A percentile compares a stretch with the other conserved stretches of the same genome.
Evolutionary conservation across 2,888 invertebrate genomes (phyloP).

Genomic region (Apoderus coryli): DNA sequence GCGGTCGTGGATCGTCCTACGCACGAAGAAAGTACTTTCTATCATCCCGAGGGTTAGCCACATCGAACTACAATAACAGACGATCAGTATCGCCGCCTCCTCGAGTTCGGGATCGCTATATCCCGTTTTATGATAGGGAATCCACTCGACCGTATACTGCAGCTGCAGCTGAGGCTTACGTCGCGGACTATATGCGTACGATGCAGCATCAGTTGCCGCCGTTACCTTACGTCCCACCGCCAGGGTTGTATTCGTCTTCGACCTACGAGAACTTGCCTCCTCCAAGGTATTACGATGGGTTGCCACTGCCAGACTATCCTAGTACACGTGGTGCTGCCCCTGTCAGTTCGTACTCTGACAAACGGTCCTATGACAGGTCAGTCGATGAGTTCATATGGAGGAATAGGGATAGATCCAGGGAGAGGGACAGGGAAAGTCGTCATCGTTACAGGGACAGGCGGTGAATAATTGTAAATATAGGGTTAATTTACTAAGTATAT

Average conservation of each 20-base stretch:
- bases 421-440: conserved; percentile 40
- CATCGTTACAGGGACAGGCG: conserved; percentile 28
- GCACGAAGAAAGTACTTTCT: conserved; percentile 49
- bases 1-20: conserved; percentile 37
- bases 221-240: conserved; percentile 61
- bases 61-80: conserved; percentile 38
- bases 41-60: conserved; percentile 45
- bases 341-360: conserved; percentile 40
- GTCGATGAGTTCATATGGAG: conserved; percentile 81
- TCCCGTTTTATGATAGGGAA: conserved; percentile 47
- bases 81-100: conserved; percentile 45
- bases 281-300: conserved; percentile 60
- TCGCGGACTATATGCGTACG: conserved; percentile 78
- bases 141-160: conserved; percentile 34
- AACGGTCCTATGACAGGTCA: conserved; percentile 69
- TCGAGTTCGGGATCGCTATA: conserved; percentile 33
- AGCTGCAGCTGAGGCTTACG: conserved; percentile 70
- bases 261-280: conserved; percentile 44
- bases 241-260: conserved; percentile 30
- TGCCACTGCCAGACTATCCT: conserved; percentile 63
- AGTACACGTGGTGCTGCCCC: conserved; percentile 32
- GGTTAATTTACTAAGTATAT: too few species aligned
- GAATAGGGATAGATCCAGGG: conserved; percentile 32
- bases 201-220: conserved; percentile 80
- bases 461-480: too few species aligned